Conservation (phyloP, 2,888 invertebrate genomes). For the Rhamnusium bicolor region DNA sequence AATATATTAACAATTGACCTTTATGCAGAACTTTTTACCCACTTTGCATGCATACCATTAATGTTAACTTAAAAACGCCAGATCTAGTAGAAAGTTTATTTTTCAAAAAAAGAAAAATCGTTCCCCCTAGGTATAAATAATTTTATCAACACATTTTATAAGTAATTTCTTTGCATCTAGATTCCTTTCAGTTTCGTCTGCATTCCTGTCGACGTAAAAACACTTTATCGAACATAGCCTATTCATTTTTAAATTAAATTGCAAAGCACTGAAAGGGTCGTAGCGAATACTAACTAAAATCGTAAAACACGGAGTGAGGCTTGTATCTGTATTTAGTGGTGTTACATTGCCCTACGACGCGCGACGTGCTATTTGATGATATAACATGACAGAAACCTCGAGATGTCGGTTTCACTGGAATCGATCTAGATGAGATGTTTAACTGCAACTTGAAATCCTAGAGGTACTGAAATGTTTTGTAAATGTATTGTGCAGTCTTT, state of each 20-base stretch:
- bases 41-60: background rate
- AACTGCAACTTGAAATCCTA: conserved; percentile 1
- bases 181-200: background rate
- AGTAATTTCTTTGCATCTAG: conserved; percentile 1
- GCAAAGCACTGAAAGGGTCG: conserved; percentile 30
- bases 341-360: background rate
- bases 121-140: background rate
- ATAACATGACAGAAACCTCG: background rate
- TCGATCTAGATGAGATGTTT: conserved; percentile 12
- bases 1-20: too few relatives aligned
- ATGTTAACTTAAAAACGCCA: too few relatives aligned
- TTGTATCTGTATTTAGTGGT: background rate
- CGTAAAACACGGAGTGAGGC: conserved; percentile 29
- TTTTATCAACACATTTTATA: conserved; percentile 18
- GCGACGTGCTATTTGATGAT: background rate
- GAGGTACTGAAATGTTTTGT: conserved; percentile 14
- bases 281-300: conserved; percentile 34
- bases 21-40: too few relatives aligned
- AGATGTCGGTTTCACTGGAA: conserved; percentile 2
- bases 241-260: conserved; percentile 38
- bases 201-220: conserved; percentile 21
- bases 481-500: background rate
- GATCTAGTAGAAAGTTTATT: background rate
- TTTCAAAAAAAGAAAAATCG: background rate
- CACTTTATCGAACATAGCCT: conserved; percentile 31